phyloP scores from a whole-genome alignment of 2,888 invertebrate genomes.

The Apamea sordens region DNA sequence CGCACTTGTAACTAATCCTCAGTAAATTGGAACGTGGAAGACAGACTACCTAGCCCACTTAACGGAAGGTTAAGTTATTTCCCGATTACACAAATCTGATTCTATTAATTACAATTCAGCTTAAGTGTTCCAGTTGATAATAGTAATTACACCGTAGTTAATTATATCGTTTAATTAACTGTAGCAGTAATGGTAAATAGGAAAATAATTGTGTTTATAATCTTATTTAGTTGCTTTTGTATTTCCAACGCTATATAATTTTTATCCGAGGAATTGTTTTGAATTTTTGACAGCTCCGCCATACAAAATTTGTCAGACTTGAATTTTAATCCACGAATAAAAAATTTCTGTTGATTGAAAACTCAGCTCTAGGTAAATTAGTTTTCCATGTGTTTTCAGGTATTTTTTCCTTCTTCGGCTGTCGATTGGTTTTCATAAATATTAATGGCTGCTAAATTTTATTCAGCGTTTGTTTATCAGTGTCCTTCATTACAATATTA shows the following conservation, averaged over 20 bases:
- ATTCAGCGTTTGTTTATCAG: background rate
- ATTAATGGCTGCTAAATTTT: background rate
- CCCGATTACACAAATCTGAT: conserved; percentile 59
- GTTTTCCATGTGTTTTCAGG: background rate
- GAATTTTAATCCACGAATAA: no score
- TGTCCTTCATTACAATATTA: background rate
- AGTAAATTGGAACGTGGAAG: conserved; percentile 63
- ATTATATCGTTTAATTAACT: conserved; percentile 52
- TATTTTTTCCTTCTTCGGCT: background rate
- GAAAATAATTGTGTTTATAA: conserved; percentile 44
- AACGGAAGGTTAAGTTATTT: conserved; percentile 60
- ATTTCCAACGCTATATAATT: no score
- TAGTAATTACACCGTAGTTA: conserved; percentile 56
- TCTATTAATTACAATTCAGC: conserved; percentile 58
- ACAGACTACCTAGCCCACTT: conserved; percentile 52
- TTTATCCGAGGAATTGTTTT: background rate
- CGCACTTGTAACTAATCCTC: conserved; percentile 57
- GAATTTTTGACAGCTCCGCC: no score
- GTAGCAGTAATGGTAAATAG: conserved; percentile 38
- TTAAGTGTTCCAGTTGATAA: conserved; percentile 56
- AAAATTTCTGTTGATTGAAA: no score
- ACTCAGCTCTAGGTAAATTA: background rate
- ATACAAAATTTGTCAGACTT: no score
- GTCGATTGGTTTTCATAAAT: background rate
- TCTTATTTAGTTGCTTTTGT: conserved; percentile 25